Evolutionary conservation across 2,888 invertebrate genomes (phyloP).

Genomic region (Tupiocoris notatus): DNA sequence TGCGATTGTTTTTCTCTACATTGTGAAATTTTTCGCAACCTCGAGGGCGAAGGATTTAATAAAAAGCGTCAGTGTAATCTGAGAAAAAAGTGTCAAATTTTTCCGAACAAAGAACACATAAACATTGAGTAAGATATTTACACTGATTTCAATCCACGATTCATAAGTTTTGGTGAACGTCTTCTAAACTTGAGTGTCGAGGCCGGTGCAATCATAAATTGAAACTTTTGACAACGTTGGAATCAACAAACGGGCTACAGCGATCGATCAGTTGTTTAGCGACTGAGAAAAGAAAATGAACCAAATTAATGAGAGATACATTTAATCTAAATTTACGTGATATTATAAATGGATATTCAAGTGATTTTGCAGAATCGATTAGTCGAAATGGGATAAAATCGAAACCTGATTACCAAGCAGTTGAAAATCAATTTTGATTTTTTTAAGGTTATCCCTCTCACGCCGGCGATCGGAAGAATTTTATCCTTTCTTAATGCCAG

Average conservation of each 20-base stretch:
- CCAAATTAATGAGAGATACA: neutral
- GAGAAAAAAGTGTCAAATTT: neutral
- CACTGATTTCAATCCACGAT: neutral
- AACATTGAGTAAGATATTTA: neutral
- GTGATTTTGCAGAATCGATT: too few relatives aligned
- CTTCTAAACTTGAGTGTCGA: neutral
- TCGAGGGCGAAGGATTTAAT: neutral
- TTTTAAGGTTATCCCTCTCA: too few relatives aligned
- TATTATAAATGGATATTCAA: too few relatives aligned
- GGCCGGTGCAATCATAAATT: slow-evolving; percentile 2
- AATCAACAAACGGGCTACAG: neutral
- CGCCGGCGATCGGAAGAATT: too few relatives aligned
- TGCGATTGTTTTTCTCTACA: too few relatives aligned
- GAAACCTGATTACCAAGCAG: too few relatives aligned
- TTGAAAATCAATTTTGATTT: too few relatives aligned
- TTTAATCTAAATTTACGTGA: too few relatives aligned
- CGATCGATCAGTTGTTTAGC: slow-evolving; percentile 9
- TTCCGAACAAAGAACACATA: neutral
- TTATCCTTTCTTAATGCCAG: too few relatives aligned
- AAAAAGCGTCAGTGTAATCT: neutral
- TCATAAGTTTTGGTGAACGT: neutral
- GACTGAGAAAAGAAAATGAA: slow-evolving; percentile 6
- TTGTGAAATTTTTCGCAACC: too few relatives aligned
- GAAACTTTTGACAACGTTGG: neutral
- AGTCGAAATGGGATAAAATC: too few relatives aligned